Percentiles rank a stretch among this genome's conserved stretches.
phyloP scores from a whole-genome alignment of 2,888 invertebrate species.

The Oscheius sp. region DNA sequence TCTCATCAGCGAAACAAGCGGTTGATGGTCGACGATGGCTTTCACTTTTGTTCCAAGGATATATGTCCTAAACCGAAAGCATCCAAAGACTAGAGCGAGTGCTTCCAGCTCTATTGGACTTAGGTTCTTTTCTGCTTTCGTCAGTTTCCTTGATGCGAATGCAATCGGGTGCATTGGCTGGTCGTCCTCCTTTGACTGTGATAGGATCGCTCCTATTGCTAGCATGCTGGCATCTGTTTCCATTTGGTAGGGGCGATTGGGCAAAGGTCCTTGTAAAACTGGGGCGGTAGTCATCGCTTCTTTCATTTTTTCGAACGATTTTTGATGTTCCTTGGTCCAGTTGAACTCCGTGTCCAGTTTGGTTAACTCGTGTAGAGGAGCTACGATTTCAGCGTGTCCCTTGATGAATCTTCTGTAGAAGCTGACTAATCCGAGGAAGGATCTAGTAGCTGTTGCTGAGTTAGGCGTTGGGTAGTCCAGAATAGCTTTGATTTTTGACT shows the following conservation, averaged over 20 bases:
- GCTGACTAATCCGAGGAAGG: slow-evolving; percentile 39
- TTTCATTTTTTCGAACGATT: slow-evolving; percentile 37
- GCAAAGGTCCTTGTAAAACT: slow-evolving; percentile 26
- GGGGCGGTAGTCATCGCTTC: slow-evolving; percentile 29
- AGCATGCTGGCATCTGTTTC: slow-evolving; percentile 38
- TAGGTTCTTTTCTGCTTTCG: background rate
- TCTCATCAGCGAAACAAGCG: slow-evolving; percentile 29
- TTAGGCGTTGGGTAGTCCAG: slow-evolving; percentile 30
- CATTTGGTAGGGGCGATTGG: slow-evolving; percentile 27
- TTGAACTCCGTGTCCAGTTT: slow-evolving; percentile 25
- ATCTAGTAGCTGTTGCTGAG: slow-evolving; percentile 29
- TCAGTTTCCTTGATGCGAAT: slow-evolving; percentile 34
- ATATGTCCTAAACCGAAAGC: slow-evolving; percentile 35
- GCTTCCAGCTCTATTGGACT: slow-evolving; percentile 33
- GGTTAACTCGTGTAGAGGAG: slow-evolving; percentile 40
- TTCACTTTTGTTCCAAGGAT: slow-evolving; percentile 32
- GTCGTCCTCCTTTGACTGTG: slow-evolving; percentile 18
- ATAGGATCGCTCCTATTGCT: slow-evolving; percentile 35
- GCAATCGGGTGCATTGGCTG: slow-evolving; percentile 31
- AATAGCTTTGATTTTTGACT: slow-evolving; percentile 34
- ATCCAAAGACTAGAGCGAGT: slow-evolving; percentile 28
- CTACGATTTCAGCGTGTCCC: slow-evolving; percentile 38
- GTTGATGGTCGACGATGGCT: slow-evolving; percentile 35
- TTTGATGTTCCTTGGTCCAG: slow-evolving; percentile 28
- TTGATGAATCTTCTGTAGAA: slow-evolving; percentile 47